A percentile compares a stretch with the other conserved stretches of the same genome.
Conservation (phyloP, 2,797 vertebrate species). For the Selene dorsalis region DNA sequence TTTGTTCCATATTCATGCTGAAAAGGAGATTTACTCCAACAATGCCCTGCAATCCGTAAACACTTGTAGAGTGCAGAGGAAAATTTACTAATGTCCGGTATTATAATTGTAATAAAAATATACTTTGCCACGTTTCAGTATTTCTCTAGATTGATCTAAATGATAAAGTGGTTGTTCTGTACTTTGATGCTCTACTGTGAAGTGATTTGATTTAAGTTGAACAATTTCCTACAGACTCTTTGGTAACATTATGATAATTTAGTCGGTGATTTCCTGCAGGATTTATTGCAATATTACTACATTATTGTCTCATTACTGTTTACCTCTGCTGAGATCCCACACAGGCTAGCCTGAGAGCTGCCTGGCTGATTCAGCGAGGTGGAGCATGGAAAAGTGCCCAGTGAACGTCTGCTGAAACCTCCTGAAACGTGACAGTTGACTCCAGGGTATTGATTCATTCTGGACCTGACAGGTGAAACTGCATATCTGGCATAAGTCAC, state of each 20-base stretch:
- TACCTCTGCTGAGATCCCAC: not conserved
- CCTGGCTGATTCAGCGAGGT: conserved; percentile 61
- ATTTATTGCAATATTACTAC: conserved; percentile 2
- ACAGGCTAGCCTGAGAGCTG: conserved; percentile 7
- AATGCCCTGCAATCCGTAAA: not conserved
- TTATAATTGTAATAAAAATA: not conserved
- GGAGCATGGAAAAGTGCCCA: conserved; percentile 59
- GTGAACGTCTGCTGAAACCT: conserved; percentile 74
- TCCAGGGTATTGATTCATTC: conserved; percentile 91
- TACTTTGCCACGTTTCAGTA: not conserved
- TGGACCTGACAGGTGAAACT: conserved; percentile 89
- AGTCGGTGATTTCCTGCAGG: conserved; percentile 7
- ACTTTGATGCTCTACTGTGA: not conserved
- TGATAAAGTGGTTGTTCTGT: not conserved
- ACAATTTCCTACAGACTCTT: not conserved
- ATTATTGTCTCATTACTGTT: conserved; percentile 9
- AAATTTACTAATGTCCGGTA: not conserved
- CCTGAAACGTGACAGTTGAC: conserved; percentile 83
- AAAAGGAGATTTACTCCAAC: not conserved
- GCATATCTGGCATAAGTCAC: conserved; percentile 88
- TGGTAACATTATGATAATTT: not conserved
- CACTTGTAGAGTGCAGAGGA: not conserved
- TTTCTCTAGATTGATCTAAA: not conserved
- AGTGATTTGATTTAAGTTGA: not conserved
- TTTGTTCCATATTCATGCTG: conserved; percentile 19